These are phyloP conservation scores for Oligia latruncula DNA, from an alignment of 2,888 invertebrate genomes.

Conservation along the genomic window DNA sequence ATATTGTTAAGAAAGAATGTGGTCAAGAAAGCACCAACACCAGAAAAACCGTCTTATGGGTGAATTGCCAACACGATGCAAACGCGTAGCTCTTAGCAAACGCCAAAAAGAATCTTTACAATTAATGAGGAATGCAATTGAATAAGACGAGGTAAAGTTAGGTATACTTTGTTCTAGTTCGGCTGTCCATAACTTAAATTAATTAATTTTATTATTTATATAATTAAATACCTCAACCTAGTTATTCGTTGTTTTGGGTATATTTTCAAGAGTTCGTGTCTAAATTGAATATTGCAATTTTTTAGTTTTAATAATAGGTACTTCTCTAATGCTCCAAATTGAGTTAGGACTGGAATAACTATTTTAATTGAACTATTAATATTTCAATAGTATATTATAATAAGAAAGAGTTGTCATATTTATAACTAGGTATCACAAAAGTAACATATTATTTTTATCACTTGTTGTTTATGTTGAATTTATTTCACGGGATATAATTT, in stretches of 20 bases:
- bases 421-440: slow-evolving; percentile 49
- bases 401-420: slow-evolving; percentile 41
- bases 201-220: not conserved
- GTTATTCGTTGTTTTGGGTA: slow-evolving; percentile 27
- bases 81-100: not conserved
- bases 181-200: slow-evolving; percentile 29
- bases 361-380: slow-evolving; percentile 17
- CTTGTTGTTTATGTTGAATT: slow-evolving; percentile 51
- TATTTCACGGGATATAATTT: slow-evolving; percentile 47
- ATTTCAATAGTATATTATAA: slow-evolving; percentile 9
- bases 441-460: slow-evolving; percentile 40
- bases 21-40: not conserved
- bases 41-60: not conserved
- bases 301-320: not conserved
- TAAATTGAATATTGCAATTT: not conserved
- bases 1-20: not conserved
- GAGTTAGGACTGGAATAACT: slow-evolving; percentile 1
- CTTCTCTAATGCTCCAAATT: not conserved
- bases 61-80: not conserved
- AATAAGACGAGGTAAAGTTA: not conserved
- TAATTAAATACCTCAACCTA: slow-evolving; percentile 24
- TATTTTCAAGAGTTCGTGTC: slow-evolving; percentile 8
- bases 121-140: not conserved
- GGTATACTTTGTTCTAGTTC: slow-evolving; percentile 1
- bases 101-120: slow-evolving; percentile 9